Conservation (phyloP, 2,888 invertebrate species). For the Tipula vernalis region DNA sequence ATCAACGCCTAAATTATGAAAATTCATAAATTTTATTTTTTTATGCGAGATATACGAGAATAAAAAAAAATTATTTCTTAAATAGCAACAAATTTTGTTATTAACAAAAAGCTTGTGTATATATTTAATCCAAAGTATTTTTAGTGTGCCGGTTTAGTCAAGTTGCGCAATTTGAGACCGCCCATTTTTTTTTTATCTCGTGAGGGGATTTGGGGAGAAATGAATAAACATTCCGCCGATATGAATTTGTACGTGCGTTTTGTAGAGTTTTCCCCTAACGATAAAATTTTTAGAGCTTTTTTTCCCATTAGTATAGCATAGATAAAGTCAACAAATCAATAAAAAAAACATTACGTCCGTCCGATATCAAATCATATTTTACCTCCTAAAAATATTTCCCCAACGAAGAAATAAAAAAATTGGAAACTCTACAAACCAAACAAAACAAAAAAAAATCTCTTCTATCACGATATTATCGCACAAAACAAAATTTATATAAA, state of each 20-base stretch:
- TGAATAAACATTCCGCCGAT: background rate
- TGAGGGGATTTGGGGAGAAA: background rate
- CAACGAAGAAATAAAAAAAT: background rate
- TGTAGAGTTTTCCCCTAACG: background rate
- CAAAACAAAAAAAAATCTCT: background rate
- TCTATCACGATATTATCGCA: background rate
- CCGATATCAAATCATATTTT: background rate
- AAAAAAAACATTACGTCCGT: background rate
- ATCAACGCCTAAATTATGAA: background rate
- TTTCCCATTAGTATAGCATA: background rate
- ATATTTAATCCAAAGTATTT: background rate
- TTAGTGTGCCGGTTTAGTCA: background rate
- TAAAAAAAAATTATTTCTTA: background rate
- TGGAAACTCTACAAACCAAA: background rate
- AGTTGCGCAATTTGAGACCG: background rate
- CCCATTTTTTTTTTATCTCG: background rate
- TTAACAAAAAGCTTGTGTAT: background rate
- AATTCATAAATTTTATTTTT: background rate
- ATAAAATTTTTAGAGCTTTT: background rate
- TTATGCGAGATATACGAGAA: background rate
- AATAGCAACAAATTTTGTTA: background rate
- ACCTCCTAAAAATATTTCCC: background rate
- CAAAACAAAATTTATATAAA: constrained; percentile 5
- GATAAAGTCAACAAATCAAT: background rate
- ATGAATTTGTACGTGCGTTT: background rate